phyloP scores from a whole-genome alignment of 2,888 invertebrate species.

The Agrotis puta region DNA sequence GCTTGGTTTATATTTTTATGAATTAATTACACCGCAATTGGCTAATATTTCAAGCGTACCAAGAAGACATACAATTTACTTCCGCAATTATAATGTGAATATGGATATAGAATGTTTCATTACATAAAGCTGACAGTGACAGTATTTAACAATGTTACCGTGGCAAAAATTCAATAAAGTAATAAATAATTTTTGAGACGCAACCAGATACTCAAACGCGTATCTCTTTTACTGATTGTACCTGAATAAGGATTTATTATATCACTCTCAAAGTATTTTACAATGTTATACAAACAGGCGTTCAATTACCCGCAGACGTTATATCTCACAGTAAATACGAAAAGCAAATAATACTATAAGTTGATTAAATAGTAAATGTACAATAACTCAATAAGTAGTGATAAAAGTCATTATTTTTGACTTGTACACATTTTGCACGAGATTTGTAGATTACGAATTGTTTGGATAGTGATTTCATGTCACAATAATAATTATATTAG shows the following conservation, averaged over 20 bases:
- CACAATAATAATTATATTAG: background rate
- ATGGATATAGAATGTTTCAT: no score
- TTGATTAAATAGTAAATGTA: conserved; percentile 39
- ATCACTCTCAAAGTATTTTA: conserved; percentile 44
- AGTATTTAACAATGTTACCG: no score
- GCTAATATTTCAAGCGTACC: no score
- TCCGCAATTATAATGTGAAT: no score
- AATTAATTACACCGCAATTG: no score
- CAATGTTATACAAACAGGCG: conserved; percentile 44
- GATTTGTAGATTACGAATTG: conserved; percentile 5
- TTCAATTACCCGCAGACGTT: conserved; percentile 54
- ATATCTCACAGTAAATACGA: conserved; percentile 40
- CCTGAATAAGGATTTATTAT: conserved; percentile 2
- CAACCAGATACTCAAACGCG: background rate
- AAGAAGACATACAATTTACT: no score
- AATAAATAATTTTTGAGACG: background rate
- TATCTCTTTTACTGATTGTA: background rate
- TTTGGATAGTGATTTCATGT: conserved; percentile 8
- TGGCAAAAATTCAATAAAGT: no score
- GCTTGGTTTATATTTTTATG: no score
- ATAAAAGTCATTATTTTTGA: conserved; percentile 42
- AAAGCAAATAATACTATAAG: conserved; percentile 38
- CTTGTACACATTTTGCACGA: background rate
- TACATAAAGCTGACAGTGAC: no score
- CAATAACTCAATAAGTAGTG: conserved; percentile 51